Percentiles rank a stretch among this genome's conserved stretches.
Conservation (phyloP, 2,797 vertebrate genomes). For the Pipistrellus pipistrellus region DNA sequence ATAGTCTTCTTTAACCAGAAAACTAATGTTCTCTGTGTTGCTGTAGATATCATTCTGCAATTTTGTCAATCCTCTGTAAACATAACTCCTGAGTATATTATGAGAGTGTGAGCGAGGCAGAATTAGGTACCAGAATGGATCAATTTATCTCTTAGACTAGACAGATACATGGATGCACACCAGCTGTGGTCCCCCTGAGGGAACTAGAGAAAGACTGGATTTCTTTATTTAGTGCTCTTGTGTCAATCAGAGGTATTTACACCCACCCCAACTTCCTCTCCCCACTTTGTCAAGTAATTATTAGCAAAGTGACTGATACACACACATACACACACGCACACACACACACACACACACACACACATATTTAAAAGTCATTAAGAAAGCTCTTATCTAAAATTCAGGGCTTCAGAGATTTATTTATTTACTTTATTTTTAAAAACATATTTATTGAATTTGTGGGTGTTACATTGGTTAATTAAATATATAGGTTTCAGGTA, state of each 20-base stretch:
- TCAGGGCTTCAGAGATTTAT: background rate
- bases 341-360: too few relatives aligned
- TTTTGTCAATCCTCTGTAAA: conserved; percentile 28
- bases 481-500: background rate
- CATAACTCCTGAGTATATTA: background rate
- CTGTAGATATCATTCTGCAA: background rate
- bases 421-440: background rate
- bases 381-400: conserved; percentile 31
- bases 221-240: background rate
- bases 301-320: background rate
- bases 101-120: background rate
- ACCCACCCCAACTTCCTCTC: rapidly evolving
- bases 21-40: conserved; percentile 5
- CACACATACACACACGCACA: too few relatives aligned
- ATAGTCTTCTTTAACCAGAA: background rate
- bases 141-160: background rate
- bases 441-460: background rate
- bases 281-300: background rate
- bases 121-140: background rate
- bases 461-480: background rate
- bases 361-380: background rate
- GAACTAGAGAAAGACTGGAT: background rate
- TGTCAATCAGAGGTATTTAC: background rate
- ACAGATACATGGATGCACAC: background rate
- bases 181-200: background rate